These are phyloP conservation scores for Budorcas taxicolor DNA, from an alignment of 2,113 vertebrate species.

Conservation along the genomic window DNA sequence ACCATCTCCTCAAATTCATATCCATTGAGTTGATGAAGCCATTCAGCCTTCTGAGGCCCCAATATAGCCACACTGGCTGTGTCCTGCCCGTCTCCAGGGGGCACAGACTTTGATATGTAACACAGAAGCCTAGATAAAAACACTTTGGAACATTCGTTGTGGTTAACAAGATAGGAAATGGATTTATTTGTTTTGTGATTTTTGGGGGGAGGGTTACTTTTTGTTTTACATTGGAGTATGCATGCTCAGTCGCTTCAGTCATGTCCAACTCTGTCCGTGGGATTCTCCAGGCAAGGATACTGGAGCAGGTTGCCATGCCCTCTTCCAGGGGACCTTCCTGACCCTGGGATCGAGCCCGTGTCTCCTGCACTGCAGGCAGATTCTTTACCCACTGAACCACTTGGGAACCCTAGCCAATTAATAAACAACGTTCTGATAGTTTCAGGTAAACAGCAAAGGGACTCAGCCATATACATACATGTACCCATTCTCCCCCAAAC, in stretches of 20 bases:
- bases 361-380: neutral
- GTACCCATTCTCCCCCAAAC: neutral
- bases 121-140: neutral
- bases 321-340: neutral
- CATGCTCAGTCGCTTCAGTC: neutral
- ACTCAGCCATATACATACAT: neutral
- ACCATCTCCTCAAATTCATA: neutral
- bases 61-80: too few species aligned
- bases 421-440: neutral
- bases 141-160: neutral
- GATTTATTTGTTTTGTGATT: neutral
- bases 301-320: neutral
- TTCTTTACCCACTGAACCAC: neutral
- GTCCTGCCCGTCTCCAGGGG: neutral
- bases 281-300: neutral
- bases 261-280: neutral
- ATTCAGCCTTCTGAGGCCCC: neutral
- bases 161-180: neutral
- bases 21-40: neutral
- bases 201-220: neutral
- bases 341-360: fast-evolving
- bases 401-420: neutral
- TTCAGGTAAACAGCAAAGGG: neutral
- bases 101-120: neutral
- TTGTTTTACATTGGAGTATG: neutral